Conservation (phyloP, 23 tunicate species). For the Ciona savignyi region DNA sequence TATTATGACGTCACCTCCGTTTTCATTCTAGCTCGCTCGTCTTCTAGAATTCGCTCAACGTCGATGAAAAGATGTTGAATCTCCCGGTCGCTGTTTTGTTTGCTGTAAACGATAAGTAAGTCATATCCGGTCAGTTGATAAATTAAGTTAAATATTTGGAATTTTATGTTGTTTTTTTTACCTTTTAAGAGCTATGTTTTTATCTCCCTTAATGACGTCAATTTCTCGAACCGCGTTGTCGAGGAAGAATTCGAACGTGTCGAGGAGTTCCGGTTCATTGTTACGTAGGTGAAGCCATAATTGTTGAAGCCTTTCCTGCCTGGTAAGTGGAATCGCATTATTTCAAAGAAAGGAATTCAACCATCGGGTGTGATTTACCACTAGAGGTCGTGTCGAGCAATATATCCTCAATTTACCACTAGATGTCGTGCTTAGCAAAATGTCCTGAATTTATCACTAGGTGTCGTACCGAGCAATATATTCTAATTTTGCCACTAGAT, state of each 20-base stretch:
- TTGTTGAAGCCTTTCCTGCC: conserved; percentile 12
- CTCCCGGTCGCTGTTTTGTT: conserved; percentile 16
- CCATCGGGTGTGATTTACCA: too few species aligned
- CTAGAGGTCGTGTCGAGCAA: too few species aligned
- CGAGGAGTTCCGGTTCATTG: conserved; percentile 20
- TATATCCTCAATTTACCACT: too few species aligned
- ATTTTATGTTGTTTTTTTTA: too few species aligned
- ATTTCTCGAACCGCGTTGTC: conserved; percentile 29
- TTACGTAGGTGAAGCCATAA: conserved; percentile 16
- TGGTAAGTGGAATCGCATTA: too few species aligned
- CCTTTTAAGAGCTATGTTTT: conserved; percentile 22
- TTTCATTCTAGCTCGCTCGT: conserved; percentile 14
- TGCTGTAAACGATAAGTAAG: not conserved
- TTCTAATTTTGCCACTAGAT: too few species aligned
- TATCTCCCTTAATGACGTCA: conserved; percentile 9
- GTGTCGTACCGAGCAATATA: too few species aligned
- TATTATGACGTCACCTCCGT: conserved; percentile 7
- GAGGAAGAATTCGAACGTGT: conserved; percentile 24
- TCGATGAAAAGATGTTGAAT: conserved; percentile 16
- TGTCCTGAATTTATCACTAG: too few species aligned
- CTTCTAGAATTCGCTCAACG: conserved; percentile 19
- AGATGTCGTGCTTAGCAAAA: too few species aligned
- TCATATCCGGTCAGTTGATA: too few species aligned
- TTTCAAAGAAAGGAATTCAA: too few species aligned
- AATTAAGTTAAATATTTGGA: too few species aligned